Evolutionary conservation across 2,888 invertebrate species (phyloP).

Genomic region (Napeogenes sylphis): DNA sequence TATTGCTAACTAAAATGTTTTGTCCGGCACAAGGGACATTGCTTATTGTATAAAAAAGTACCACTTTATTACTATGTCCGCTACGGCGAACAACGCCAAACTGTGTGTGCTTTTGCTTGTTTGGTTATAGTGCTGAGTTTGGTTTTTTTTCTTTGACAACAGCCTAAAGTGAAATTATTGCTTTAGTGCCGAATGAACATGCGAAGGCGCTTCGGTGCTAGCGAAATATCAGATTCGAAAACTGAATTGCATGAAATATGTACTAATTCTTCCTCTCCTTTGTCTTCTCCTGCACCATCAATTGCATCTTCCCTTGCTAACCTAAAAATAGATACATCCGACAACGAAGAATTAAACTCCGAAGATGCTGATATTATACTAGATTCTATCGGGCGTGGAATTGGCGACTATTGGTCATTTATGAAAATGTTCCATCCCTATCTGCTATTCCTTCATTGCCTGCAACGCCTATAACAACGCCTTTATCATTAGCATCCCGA

Average conservation of each 20-base stretch:
- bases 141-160: constrained; percentile 19
- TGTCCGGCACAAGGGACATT: constrained; percentile 10
- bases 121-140: constrained; percentile 14
- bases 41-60: constrained; percentile 13
- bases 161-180: constrained; percentile 21
- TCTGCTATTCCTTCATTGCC: constrained; percentile 22
- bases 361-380: constrained; percentile 24
- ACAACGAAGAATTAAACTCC: constrained; percentile 19
- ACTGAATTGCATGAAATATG: constrained; percentile 18
- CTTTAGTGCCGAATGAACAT: constrained; percentile 22
- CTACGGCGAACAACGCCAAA: constrained; percentile 11
- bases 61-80: constrained; percentile 12
- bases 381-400: constrained; percentile 22
- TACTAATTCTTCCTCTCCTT: constrained; percentile 17
- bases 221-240: constrained; percentile 17
- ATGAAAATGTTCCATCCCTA: constrained; percentile 27
- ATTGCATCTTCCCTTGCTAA: constrained; percentile 20
- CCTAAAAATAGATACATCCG: constrained; percentile 15
- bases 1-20: not conserved
- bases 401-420: constrained; percentile 20
- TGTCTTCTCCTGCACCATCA: constrained; percentile 17
- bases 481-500: constrained; percentile 16
- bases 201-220: constrained; percentile 15
- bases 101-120: constrained; percentile 13
- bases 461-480: constrained; percentile 17